phyloP scores from a whole-genome alignment of 1,140 invertebrate genomes.

The Grapholita molesta region DNA sequence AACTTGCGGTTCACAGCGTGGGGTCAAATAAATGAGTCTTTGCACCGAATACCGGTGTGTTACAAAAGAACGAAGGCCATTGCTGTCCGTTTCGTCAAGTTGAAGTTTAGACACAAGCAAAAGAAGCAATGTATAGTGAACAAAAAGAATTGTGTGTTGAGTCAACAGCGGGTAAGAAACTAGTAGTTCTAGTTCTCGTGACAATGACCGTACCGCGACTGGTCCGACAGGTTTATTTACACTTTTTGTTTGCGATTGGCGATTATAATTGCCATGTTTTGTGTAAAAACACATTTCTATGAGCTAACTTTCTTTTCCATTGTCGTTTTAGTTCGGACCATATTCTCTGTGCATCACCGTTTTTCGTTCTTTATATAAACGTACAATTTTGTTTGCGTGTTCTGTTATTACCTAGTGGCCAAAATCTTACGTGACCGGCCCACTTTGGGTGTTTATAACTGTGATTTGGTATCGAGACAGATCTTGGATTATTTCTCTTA shows the following conservation, averaged over 20 bases:
- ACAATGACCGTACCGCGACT: slow-evolving; percentile 54
- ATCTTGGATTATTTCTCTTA: background rate
- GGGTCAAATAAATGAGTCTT: slow-evolving; percentile 33
- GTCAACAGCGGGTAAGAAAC: slow-evolving; percentile 22
- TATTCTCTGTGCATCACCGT: background rate
- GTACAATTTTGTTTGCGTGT: slow-evolving; percentile 12
- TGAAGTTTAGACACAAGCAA: background rate
- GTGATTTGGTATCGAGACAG: slow-evolving; percentile 5
- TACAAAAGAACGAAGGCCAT: slow-evolving; percentile 12
- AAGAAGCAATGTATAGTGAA: slow-evolving; percentile 17
- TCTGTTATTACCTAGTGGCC: background rate
- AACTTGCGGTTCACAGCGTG: slow-evolving; percentile 28
- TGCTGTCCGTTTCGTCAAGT: background rate
- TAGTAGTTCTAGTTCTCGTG: slow-evolving; percentile 40
- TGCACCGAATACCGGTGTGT: slow-evolving; percentile 1
- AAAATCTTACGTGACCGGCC: slow-evolving; percentile 5
- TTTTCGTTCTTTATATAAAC: background rate
- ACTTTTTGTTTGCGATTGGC: slow-evolving; percentile 29
- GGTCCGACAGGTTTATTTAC: slow-evolving; percentile 47
- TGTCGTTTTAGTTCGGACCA: background rate
- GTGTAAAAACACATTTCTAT: slow-evolving; percentile 14
- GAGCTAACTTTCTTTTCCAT: slow-evolving; percentile 12
- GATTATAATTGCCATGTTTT: slow-evolving; percentile 15
- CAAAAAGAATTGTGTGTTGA: slow-evolving; percentile 17
- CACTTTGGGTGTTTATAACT: slow-evolving; percentile 11